A percentile compares a stretch with the other conserved stretches of the same genome.
Evolutionary conservation across 2,888 invertebrate genomes (phyloP).

Genomic region (Unio pictorum): DNA sequence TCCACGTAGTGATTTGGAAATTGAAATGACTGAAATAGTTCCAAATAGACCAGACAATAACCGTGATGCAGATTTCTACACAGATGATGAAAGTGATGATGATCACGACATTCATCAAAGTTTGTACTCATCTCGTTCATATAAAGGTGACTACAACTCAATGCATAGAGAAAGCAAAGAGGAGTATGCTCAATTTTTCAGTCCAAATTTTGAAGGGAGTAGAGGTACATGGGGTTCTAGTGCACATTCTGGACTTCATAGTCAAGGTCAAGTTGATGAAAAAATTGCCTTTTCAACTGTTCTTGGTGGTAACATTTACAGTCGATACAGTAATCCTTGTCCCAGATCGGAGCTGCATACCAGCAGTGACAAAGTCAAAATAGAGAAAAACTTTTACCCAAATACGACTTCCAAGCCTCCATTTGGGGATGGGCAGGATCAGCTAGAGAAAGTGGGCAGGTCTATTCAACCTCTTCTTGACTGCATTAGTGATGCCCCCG

Average conservation of each 20-base stretch:
- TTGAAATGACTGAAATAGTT: slow-evolving; percentile 40
- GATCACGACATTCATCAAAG: slow-evolving; percentile 19
- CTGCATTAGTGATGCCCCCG: slow-evolving; percentile 23
- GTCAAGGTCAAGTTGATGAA: slow-evolving; percentile 39
- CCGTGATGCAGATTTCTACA: slow-evolving; percentile 44
- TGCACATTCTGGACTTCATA: slow-evolving; percentile 22
- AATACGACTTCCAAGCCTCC: slow-evolving; percentile 25
- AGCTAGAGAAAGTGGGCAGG: slow-evolving; percentile 39
- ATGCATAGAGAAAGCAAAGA: slow-evolving; percentile 21
- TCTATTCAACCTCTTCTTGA: slow-evolving; percentile 35
- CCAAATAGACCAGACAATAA: slow-evolving; percentile 2
- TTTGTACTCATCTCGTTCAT: slow-evolving; percentile 6
- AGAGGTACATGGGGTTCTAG: slow-evolving; percentile 16
- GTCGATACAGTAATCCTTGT: slow-evolving; percentile 13
- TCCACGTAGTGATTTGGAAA: slow-evolving; percentile 50
- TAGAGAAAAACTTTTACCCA: slow-evolving; percentile 40
- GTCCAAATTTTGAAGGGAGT: slow-evolving; percentile 20
- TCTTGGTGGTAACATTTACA: slow-evolving; percentile 24
- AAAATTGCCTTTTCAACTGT: slow-evolving; percentile 31
- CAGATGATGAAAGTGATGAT: slow-evolving; percentile 43
- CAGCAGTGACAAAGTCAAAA: slow-evolving; percentile 37
- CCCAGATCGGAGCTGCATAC: slow-evolving; percentile 4
- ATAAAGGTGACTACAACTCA: slow-evolving; percentile 9
- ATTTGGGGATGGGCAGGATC: slow-evolving; percentile 38
- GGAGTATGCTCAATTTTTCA: slow-evolving; percentile 12